Evolutionary conservation across 92 coral and sea anemone species (phyloP), one percentile per base, ranked within the genome.

Genomic region (Actinernus sp.): DNA sequence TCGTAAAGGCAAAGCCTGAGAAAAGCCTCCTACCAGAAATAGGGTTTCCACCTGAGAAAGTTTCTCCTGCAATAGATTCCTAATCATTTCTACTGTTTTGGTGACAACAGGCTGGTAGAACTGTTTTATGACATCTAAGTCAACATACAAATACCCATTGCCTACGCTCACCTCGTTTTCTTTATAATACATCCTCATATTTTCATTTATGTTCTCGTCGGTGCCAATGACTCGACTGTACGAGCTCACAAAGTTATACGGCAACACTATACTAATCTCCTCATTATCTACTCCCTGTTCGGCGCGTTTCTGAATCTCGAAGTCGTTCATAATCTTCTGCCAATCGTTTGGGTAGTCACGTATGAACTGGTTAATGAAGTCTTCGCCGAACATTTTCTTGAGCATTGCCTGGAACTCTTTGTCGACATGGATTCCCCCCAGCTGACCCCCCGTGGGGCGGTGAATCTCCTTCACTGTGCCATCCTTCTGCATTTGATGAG

Each of bases 11-110:
- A 65, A 48, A 26, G 92, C 76, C 41, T 87, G 84, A 1, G 93
- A 75, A 38, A 87, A 87, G 0, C 93, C 88, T 10, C 93, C 88
- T 0, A 87, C 93, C 12, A 87, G 63, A 40, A 87, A 87, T 55
- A 87, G 26, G 19, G 85, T 74, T 51, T 69, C 60, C 26, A 87
- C 70, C 7, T 27, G 27, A 0, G 59, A 39, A 1, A 74, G 48
- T 38, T 52, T 55, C 20, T 37, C 45, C 23, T 74, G 62, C 6
- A 81, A 45, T 14, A 87, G 64, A 13, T 12, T 40, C 25, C 28
- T 43, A 26, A 86, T 69, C 71, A 82, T 79, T 6, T 54, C 62
- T 4, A 77, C 56, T n/a, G 85, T 87, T 32, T 63, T 86, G 2
- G 21, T 41, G 26, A 79, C 26, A 5, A 87, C 93, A 12, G 88